phyloP scores from a whole-genome alignment of 2,797 vertebrate species.

The Diplodus puntazzo region DNA sequence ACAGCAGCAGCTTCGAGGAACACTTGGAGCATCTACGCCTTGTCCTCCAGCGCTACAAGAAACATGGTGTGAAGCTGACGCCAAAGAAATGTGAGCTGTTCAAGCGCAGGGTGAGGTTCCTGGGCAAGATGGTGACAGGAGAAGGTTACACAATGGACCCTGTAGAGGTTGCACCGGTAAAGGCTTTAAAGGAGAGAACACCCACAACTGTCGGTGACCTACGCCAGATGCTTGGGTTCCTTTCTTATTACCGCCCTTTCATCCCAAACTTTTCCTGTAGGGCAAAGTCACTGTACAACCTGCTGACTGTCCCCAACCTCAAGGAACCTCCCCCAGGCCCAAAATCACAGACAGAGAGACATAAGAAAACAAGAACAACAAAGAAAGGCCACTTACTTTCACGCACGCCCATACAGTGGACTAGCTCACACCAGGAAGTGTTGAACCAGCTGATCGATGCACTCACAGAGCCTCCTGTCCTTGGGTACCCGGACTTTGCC shows the following conservation, averaged over 20 bases:
- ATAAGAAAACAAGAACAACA: neutral
- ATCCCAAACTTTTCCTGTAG: conserved; percentile 17
- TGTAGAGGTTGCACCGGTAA: conserved; percentile 26
- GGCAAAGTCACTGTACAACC: conserved; percentile 16
- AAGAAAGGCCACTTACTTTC: conserved; percentile 32
- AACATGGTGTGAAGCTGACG: conserved; percentile 44
- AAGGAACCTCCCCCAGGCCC: neutral
- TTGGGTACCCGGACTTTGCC: neutral
- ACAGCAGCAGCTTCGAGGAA: conserved; percentile 35
- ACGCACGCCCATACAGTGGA: conserved; percentile 30
- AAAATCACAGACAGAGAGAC: neutral
- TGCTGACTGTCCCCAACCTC: neutral
- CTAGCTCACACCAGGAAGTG: conserved; percentile 14
- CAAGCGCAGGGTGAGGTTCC: conserved; percentile 14
- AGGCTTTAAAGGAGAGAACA: conserved; percentile 5
- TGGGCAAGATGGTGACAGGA: conserved; percentile 30
- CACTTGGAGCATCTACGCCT: conserved; percentile 2
- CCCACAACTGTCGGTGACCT: conserved; percentile 23
- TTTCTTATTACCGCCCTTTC: conserved; percentile 35
- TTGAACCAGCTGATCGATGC: neutral
- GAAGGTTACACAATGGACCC: conserved; percentile 36
- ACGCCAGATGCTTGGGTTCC: conserved; percentile 33
- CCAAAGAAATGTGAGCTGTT: conserved; percentile 60
- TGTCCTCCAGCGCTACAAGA: conserved; percentile 25
- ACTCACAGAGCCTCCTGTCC: neutral